Conservation (phyloP, 2,888 invertebrate species). For the Polymixis flavicincta region DNA sequence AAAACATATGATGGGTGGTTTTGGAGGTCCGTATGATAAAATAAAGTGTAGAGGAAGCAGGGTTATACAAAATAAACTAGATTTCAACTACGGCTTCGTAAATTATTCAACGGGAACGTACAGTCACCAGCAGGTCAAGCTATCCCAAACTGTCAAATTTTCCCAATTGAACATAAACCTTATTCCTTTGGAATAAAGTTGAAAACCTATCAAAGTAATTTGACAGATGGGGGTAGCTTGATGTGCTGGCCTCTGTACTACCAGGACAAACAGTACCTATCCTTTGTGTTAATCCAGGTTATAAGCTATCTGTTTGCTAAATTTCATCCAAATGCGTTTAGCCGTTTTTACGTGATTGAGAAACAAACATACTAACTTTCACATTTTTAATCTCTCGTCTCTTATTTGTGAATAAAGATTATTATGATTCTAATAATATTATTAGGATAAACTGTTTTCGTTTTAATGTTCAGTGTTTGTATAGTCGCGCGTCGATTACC, state of each 20-base stretch:
- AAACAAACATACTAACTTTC: background rate
- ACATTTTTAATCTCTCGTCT: no score
- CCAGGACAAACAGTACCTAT: background rate
- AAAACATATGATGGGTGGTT: background rate
- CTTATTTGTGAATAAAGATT: no score
- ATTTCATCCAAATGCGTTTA: background rate
- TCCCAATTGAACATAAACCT: no score
- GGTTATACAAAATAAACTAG: background rate
- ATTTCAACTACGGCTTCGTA: background rate
- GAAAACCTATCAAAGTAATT: no score
- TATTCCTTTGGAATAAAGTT: no score
- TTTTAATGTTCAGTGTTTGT: slow-evolving; percentile 17
- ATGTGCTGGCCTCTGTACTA: no score
- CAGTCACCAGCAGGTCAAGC: no score
- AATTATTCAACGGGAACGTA: no score
- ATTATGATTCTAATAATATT: no score
- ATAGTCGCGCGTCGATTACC: slow-evolving; percentile 28
- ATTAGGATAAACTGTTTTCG: background rate
- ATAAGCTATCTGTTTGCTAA: background rate
- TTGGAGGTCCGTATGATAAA: background rate
- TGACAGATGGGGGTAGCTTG: no score
- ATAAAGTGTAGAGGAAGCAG: background rate
- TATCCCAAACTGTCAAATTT: no score
- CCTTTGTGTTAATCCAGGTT: no score
- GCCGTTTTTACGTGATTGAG: background rate